These are phyloP conservation scores for Antigone vipio DNA, from an alignment of 2,113 vertebrate species.

Conservation along the genomic window DNA sequence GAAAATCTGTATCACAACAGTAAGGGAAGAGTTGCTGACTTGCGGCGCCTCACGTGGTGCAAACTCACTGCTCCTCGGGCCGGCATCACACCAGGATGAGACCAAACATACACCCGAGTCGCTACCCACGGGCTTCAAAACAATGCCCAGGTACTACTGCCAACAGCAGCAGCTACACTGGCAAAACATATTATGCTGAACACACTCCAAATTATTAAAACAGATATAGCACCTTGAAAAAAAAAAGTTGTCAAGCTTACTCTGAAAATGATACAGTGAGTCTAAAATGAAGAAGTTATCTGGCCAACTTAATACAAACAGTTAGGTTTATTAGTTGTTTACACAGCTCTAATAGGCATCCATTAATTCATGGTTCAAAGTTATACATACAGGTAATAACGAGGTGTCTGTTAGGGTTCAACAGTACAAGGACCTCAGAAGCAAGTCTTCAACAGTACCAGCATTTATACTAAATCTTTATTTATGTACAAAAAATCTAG, in stretches of 20 bases:
- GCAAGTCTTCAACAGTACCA: neutral
- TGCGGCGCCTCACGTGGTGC: neutral
- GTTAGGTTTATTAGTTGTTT: neutral
- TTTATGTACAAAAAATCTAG: neutral
- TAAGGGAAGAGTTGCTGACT: neutral
- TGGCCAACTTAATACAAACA: neutral
- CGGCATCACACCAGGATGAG: too few relatives aligned
- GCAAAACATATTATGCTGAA: rapidly evolving
- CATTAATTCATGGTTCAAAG: neutral
- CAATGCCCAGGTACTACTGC: rapidly evolving
- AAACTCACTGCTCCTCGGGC: neutral
- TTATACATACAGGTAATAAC: neutral
- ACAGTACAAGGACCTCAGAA: neutral
- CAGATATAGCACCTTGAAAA: neutral
- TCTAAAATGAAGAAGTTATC: neutral
- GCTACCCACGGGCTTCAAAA: neutral
- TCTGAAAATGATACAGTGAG: neutral
- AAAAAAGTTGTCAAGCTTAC: neutral
- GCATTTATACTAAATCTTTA: neutral
- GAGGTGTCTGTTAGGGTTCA: neutral
- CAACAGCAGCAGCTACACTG: rapidly evolving
- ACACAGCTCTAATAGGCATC: neutral
- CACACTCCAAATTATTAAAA: neutral
- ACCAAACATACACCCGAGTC: rapidly evolving
- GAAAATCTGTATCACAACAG: rapidly evolving